Conservation (phyloP, 2,888 invertebrate genomes). For the Blastobasis adustella region DNA sequence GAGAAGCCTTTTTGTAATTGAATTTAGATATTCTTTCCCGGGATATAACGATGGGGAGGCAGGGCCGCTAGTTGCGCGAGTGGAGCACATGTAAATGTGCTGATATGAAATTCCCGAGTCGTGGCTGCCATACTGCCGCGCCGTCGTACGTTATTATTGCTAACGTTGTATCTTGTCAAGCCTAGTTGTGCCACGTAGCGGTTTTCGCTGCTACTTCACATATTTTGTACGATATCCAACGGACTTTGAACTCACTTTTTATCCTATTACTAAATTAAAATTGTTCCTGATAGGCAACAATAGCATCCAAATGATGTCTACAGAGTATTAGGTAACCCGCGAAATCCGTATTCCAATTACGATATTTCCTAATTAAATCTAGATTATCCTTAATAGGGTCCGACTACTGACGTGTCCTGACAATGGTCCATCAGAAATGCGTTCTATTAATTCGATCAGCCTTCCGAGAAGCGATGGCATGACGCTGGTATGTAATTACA, state of each 20-base stretch:
- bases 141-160: constrained; percentile 38
- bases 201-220: too few species aligned
- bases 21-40: constrained; percentile 70
- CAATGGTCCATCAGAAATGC: constrained; percentile 41
- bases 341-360: too few species aligned
- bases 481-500: constrained; percentile 71
- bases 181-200: too few species aligned
- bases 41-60: constrained; percentile 59
- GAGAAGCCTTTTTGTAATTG: constrained; percentile 73
- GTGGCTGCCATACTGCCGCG: constrained; percentile 37
- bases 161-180: constrained; percentile 22
- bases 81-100: constrained; percentile 51
- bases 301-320: too few species aligned
- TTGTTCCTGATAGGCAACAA: too few species aligned
- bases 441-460: constrained; percentile 70
- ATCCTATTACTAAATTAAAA: too few species aligned
- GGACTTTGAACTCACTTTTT: too few species aligned
- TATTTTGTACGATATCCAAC: too few species aligned
- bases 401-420: neutral
- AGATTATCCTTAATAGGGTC: too few species aligned
- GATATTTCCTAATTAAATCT: too few species aligned
- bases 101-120: constrained; percentile 57
- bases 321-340: too few species aligned
- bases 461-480: constrained; percentile 70
- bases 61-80: constrained; percentile 51